Evolutionary conservation across 1,140 invertebrate species (phyloP).

Genomic region (Oppia nitens): DNA sequence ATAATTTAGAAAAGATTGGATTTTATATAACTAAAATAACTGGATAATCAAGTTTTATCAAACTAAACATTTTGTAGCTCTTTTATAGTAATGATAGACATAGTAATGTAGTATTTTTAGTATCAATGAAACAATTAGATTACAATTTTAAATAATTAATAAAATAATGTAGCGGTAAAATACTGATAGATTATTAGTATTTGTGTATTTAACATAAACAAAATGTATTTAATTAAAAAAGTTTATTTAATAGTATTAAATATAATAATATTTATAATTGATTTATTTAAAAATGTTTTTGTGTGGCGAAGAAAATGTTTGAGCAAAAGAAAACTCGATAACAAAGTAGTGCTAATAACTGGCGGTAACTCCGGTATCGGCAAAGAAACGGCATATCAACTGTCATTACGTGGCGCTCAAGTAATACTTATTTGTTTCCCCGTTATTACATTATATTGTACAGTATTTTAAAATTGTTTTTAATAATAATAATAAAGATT

Average conservation of each 20-base stretch:
- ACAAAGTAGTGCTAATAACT: conserved; percentile 63
- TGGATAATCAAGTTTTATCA: too few species aligned
- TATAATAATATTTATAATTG: not conserved
- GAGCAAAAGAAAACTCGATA: conserved; percentile 25
- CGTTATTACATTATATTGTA: not conserved
- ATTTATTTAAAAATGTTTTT: not conserved
- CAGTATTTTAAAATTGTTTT: not conserved
- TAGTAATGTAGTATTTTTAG: not conserved
- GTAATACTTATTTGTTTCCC: not conserved
- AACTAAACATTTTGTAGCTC: too few species aligned
- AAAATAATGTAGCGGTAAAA: not conserved
- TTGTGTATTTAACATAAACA: not conserved
- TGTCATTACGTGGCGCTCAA: conserved; percentile 52
- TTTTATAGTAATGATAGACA: too few species aligned
- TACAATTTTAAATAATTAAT: not conserved
- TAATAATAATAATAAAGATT: conserved; percentile 27
- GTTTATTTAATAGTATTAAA: not conserved
- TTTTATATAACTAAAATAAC: too few species aligned
- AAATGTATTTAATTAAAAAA: not conserved
- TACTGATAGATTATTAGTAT: not conserved
- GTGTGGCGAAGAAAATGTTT: not conserved
- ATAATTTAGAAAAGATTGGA: too few species aligned
- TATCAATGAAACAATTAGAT: not conserved
- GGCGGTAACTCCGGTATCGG: conserved; percentile 76
- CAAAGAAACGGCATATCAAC: conserved; percentile 51